Conservation (phyloP, 1,140 invertebrate species). For the Daktulosphaira vitifoliae region DNA sequence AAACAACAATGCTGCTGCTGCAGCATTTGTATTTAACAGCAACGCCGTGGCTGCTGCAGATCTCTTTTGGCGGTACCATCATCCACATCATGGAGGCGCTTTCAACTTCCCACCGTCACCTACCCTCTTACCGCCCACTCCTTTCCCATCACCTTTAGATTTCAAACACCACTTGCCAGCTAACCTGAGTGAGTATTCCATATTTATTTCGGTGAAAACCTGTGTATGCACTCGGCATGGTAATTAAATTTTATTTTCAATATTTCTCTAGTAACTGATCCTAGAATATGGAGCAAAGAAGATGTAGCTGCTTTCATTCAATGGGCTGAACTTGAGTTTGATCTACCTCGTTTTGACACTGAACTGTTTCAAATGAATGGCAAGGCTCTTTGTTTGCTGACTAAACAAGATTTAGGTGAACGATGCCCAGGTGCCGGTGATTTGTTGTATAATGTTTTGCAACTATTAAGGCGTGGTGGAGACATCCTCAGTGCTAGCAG, state of each 20-base stretch:
- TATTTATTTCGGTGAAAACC: neutral
- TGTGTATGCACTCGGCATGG: too few species aligned
- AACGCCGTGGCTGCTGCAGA: conserved; percentile 53
- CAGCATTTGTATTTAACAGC: conserved; percentile 54
- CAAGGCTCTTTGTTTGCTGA: conserved; percentile 84
- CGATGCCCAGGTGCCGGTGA: conserved; percentile 85
- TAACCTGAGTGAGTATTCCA: conserved; percentile 50
- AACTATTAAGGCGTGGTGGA: conserved; percentile 73
- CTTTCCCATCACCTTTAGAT: conserved; percentile 59
- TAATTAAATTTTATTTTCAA: neutral
- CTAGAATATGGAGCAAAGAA: conserved; percentile 79
- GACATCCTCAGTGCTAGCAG: conserved; percentile 66
- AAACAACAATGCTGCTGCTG: conserved; percentile 41
- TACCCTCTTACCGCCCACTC: conserved; percentile 39
- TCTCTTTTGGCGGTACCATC: conserved; percentile 58
- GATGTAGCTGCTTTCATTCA: conserved; percentile 80
- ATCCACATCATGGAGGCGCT: conserved; percentile 71
- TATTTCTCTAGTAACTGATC: conserved; percentile 68
- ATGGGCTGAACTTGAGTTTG: conserved; percentile 88
- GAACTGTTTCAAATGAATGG: conserved; percentile 97
- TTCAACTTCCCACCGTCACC: conserved; percentile 52
- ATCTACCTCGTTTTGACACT: conserved; percentile 81
- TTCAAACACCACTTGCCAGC: conserved; percentile 75
- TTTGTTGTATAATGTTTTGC: conserved; percentile 84
- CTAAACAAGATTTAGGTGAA: conserved; percentile 79